These are phyloP conservation scores for Xerus inauris DNA, from an alignment of 2,113 vertebrate species.

Conservation along the genomic window DNA sequence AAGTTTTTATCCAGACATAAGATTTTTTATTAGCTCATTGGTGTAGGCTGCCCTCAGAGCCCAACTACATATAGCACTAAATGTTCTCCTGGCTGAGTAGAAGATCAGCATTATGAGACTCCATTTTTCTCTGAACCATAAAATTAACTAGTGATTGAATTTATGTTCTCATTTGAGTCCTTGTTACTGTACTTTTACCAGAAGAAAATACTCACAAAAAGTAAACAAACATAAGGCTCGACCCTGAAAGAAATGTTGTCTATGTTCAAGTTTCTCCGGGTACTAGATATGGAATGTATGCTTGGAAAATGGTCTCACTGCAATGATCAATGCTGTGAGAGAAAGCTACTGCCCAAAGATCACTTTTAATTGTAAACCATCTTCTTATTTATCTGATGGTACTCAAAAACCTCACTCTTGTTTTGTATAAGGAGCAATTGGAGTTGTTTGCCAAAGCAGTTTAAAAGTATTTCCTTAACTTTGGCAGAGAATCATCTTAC, in stretches of 20 bases:
- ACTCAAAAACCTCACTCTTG: not conserved
- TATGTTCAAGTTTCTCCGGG: not conserved
- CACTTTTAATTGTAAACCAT: not conserved
- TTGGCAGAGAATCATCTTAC: not conserved
- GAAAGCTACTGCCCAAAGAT: not conserved
- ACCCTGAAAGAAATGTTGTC: not conserved
- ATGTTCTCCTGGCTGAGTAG: not conserved
- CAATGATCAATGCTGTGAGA: not conserved
- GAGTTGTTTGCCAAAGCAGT: not conserved
- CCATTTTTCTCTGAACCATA: not conserved
- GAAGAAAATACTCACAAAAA: not conserved
- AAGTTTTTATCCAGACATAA: constrained; percentile 60
- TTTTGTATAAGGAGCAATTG: not conserved
- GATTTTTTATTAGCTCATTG: constrained; percentile 54
- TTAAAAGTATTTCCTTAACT: not conserved
- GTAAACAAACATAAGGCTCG: constrained; percentile 2
- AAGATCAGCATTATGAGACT: not conserved
- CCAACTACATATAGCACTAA: not conserved
- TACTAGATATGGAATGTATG: not conserved
- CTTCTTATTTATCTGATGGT: not conserved
- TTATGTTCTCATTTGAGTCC: not conserved
- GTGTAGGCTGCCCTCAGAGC: constrained; percentile 8
- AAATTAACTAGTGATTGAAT: constrained; percentile 43
- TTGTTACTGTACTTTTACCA: constrained; percentile 44
- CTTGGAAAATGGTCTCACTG: not conserved